phyloP scores from a whole-genome alignment of 1,140 invertebrate genomes.

The Campoletis sonorensis region DNA sequence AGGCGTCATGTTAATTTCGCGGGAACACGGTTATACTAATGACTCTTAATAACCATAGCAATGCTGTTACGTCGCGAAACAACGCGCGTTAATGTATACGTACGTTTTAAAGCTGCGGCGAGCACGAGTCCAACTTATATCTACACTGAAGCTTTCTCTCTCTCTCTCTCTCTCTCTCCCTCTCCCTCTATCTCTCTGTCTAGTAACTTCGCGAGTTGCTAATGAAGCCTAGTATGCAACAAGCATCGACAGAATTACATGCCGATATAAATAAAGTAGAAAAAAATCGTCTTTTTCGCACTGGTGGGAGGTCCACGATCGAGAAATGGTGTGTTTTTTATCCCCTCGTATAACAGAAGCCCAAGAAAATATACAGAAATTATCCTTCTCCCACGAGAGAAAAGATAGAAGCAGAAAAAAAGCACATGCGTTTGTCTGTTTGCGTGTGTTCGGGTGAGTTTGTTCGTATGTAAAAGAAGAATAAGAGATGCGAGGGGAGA shows the following conservation, averaged over 20 bases:
- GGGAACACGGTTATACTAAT: slow-evolving; percentile 11
- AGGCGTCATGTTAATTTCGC: slow-evolving; percentile 1
- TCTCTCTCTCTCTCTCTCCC: too few relatives aligned
- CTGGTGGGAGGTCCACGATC: not conserved
- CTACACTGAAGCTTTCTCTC: too few relatives aligned
- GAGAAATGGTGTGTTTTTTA: not conserved
- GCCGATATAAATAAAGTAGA: not conserved
- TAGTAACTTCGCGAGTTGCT: not conserved
- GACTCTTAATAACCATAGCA: slow-evolving; percentile 12
- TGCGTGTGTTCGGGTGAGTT: not conserved
- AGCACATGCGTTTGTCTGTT: too few relatives aligned
- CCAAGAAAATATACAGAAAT: not conserved
- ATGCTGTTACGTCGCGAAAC: slow-evolving; percentile 4
- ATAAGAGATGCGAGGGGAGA: not conserved
- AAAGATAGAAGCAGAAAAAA: not conserved
- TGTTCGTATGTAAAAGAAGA: not conserved
- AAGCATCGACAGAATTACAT: not conserved
- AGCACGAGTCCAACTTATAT: not conserved
- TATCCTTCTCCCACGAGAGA: not conserved
- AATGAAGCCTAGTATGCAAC: not conserved
- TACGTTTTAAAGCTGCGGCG: not conserved
- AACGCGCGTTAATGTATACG: not conserved
- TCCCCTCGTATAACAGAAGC: not conserved
- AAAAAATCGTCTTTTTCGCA: not conserved
- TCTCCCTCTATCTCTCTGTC: too few relatives aligned